These are phyloP conservation scores for Acanthoscelides obtectus DNA, from an alignment of 2,888 invertebrate genomes.

Conservation along the genomic window DNA sequence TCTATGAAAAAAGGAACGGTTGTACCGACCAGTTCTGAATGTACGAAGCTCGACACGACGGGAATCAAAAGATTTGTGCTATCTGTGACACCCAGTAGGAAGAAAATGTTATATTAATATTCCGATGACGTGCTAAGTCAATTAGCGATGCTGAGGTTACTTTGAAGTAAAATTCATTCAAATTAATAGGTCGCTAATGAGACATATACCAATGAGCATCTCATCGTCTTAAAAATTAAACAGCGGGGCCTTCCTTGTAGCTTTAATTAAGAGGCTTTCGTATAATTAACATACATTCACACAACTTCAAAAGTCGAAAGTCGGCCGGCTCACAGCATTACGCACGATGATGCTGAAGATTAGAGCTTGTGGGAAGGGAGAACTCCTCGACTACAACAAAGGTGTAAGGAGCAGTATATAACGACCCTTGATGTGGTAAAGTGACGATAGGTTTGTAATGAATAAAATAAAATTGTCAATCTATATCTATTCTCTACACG, in stretches of 20 bases:
- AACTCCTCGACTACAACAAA: background rate
- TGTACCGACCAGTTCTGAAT: too few relatives aligned
- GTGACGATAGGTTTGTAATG: background rate
- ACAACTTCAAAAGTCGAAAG: background rate
- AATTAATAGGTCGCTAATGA: background rate
- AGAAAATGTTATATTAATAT: too few relatives aligned
- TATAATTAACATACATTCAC: background rate
- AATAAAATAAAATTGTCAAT: too few relatives aligned
- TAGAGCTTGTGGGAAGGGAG: background rate
- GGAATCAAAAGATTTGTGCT: too few relatives aligned
- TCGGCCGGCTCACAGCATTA: background rate
- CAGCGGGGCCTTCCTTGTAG: background rate
- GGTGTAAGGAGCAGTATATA: background rate
- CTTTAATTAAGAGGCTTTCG: background rate
- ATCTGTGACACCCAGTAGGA: too few relatives aligned
- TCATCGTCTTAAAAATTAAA: background rate
- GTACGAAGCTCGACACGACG: too few relatives aligned
- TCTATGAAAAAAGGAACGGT: too few relatives aligned
- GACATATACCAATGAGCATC: background rate
- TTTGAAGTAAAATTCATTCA: background rate
- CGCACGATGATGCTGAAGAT: background rate
- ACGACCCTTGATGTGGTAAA: background rate
- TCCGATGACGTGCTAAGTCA: too few relatives aligned
- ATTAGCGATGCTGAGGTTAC: too few relatives aligned
- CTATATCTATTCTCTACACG: too few relatives aligned